Conservation (phyloP, 2,113 vertebrate genomes). For the Edolisoma coerulescens region DNA sequence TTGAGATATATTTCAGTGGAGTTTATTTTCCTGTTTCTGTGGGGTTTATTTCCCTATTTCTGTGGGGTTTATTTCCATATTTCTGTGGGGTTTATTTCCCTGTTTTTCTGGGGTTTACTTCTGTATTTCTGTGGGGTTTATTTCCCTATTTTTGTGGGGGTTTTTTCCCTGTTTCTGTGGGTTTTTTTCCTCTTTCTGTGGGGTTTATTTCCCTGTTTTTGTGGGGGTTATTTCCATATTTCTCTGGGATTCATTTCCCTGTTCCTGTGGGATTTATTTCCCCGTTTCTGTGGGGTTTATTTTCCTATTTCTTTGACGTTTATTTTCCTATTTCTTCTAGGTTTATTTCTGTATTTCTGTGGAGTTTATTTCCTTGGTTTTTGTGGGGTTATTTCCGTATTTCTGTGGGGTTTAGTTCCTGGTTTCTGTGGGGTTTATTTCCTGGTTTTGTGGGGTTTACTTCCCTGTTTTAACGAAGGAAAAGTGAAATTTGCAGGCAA, state of each 20-base stretch:
- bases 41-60: not conserved
- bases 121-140: too few relatives aligned
- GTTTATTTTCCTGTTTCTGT: not conserved
- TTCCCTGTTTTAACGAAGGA: not conserved
- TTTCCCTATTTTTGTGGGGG: not conserved
- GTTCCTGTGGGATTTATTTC: not conserved
- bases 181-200: not conserved
- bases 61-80: fast-evolving
- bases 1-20: not conserved
- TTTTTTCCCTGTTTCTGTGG: not conserved
- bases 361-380: not conserved
- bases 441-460: not conserved
- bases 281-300: not conserved
- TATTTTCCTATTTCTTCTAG: too few relatives aligned
- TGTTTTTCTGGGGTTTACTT: not conserved
- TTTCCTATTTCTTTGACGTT: not conserved
- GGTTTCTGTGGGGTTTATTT: not conserved
- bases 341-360: too few relatives aligned
- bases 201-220: not conserved
- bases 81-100: not conserved
- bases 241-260: not conserved
- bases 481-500: not conserved
- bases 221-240: not conserved
- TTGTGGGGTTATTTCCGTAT: not conserved
- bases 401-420: not conserved